Evolutionary conservation across 2,888 invertebrate species (phyloP), one percentile per base, ranked within the genome.

Genomic region (Nomada fucata): DNA sequence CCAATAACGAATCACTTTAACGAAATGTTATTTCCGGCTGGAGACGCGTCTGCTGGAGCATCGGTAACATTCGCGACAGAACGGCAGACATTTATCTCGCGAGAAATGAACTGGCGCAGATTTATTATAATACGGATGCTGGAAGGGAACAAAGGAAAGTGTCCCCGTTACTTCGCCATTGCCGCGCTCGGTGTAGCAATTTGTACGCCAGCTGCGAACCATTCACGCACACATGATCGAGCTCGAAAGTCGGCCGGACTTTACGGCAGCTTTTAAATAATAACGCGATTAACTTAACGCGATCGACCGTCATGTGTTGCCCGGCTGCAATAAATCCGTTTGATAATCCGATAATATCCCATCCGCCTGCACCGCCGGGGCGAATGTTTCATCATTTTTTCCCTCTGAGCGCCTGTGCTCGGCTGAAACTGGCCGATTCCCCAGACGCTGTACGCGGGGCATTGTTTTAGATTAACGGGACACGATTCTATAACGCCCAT

Each of bases 301-400:
- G 79, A 84, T 72, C 72, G 74, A 60, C 74, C 82, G 78, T 78
- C 77, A 71, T 67, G 73, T 57, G 64, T 71, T 44, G 63, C 82
- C 50, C 59, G 69, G 29, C 65, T 76, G 70, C 76, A 78, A 47
- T 71, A 60, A 65, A 76, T 78, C 82, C 76, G 71, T 74, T 76
- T 71, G 67, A 79, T 85, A 87, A 87, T 87, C 84, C 79, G 83
- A 87, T 87, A 86, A 86, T 84, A 84, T 87, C 83, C 83, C 82
- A 72, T 61, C 76, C 78, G 29, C 59, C 75, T 78, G 72, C 64
- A 55, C 64, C 70, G 55, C 47, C 47, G 74, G 79, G 36, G 77
- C 74, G 68, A 82, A 87, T 82, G 84, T 82, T 87, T 78, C 85
- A 85, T 74, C 77, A 76, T 82, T 87, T 85, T 86, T 86, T 86